Conservation (phyloP, 2,888 invertebrate genomes). For the Oxycera nigricornis region DNA sequence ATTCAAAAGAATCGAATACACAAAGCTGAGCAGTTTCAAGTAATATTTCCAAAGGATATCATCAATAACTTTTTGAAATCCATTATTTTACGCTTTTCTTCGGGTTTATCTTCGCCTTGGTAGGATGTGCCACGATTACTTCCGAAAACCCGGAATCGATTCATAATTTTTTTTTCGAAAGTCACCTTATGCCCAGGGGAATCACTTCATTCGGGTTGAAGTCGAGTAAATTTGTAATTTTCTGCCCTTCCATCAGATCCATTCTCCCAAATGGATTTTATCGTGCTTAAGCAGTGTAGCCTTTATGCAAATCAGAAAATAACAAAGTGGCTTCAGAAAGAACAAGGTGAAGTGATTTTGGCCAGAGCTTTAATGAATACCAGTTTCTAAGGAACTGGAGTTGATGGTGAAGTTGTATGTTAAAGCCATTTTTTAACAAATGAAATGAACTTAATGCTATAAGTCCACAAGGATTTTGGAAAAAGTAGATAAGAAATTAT, state of each 20-base stretch:
- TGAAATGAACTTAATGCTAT: no score
- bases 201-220: background rate
- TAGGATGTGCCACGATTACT: background rate
- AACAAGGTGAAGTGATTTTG: constrained; percentile 5
- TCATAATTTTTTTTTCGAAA: background rate
- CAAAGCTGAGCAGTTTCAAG: background rate
- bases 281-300: background rate
- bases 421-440: no score
- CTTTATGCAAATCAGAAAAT: constrained; percentile 13
- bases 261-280: background rate
- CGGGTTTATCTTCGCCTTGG: background rate
- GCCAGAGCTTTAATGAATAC: constrained; percentile 1
- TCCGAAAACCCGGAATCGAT: background rate
- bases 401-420: background rate
- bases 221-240: background rate
- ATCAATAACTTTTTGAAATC: constrained; percentile 17
- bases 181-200: background rate
- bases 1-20: background rate
- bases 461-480: no score
- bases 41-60: background rate
- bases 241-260: background rate
- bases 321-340: background rate
- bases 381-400: background rate
- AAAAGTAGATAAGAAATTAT: no score
- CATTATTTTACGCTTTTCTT: constrained; percentile 2